These are phyloP conservation scores for Coracias cyanogaster DNA, from an alignment of 2,797 vertebrate species.

Conservation along the genomic window DNA sequence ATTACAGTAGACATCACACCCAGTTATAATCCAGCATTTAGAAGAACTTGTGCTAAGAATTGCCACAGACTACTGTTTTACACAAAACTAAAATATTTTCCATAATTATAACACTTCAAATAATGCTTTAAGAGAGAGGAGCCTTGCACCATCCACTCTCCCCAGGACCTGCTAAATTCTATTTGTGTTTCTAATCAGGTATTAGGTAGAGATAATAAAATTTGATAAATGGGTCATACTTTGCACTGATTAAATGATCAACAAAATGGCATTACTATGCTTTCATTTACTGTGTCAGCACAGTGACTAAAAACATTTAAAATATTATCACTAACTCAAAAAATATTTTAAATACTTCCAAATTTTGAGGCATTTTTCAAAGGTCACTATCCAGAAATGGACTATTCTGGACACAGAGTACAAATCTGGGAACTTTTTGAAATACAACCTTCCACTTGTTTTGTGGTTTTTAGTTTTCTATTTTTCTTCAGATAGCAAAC, in stretches of 20 bases:
- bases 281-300: slow-evolving; percentile 31
- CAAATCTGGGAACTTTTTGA: neutral
- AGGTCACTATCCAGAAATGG: neutral
- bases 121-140: neutral
- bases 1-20: neutral
- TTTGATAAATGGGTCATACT: slow-evolving; percentile 26
- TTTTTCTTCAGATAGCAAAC: neutral
- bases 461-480: neutral
- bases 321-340: neutral
- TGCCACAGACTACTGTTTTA: neutral
- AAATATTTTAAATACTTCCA: neutral
- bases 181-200: slow-evolving; percentile 42
- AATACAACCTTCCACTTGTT: neutral
- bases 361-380: neutral
- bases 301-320: slow-evolving; percentile 22
- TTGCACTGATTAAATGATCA: slow-evolving; percentile 51
- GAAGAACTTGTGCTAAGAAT: neutral
- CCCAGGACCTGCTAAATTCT: neutral
- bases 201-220: slow-evolving; percentile 1
- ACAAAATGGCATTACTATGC: slow-evolving; percentile 24
- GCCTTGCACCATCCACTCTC: neutral
- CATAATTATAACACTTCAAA: neutral
- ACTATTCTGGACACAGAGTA: neutral
- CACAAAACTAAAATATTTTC: neutral
- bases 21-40: neutral